Conservation (phyloP, 1,140 invertebrate genomes). For the Pogonomyrmex californicus region DNA sequence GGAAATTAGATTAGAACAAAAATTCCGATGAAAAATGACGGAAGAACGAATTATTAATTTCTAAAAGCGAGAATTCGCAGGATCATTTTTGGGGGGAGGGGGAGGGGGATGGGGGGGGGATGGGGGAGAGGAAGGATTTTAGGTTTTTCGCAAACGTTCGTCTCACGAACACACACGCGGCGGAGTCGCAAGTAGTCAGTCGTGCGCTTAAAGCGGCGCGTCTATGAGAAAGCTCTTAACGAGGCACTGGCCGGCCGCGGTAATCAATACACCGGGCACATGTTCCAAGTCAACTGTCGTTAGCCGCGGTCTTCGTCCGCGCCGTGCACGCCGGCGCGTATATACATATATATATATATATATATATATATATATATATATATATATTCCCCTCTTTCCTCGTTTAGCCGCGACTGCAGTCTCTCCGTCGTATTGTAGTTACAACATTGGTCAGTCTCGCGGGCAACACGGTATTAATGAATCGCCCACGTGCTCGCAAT, state of each 20-base stretch:
- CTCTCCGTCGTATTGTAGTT: conserved; percentile 27
- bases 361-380: neutral
- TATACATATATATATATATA: neutral
- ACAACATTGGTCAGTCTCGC: conserved; percentile 39
- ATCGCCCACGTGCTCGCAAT: conserved; percentile 75
- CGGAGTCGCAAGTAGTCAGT: neutral
- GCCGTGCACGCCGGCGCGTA: neutral
- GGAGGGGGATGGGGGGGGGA: too few species aligned
- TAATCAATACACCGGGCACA: conserved; percentile 38
- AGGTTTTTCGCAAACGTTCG: too few species aligned
- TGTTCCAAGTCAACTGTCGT: conserved; percentile 44
- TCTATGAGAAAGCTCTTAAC: conserved; percentile 34
- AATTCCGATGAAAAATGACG: neutral
- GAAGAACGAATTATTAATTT: neutral
- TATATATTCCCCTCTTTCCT: too few species aligned
- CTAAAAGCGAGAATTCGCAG: neutral
- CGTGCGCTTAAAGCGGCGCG: conserved; percentile 12
- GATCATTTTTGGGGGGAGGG: neutral
- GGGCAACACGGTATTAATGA: conserved; percentile 72
- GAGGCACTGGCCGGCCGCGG: neutral
- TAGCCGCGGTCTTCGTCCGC: conserved; percentile 14
- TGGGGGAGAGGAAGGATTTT: neutral
- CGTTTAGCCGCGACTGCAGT: neutral
- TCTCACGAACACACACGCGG: neutral
- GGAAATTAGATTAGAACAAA: neutral